Conservation (phyloP, 1,140 invertebrate genomes). For the Armadillidium nasatum region DNA sequence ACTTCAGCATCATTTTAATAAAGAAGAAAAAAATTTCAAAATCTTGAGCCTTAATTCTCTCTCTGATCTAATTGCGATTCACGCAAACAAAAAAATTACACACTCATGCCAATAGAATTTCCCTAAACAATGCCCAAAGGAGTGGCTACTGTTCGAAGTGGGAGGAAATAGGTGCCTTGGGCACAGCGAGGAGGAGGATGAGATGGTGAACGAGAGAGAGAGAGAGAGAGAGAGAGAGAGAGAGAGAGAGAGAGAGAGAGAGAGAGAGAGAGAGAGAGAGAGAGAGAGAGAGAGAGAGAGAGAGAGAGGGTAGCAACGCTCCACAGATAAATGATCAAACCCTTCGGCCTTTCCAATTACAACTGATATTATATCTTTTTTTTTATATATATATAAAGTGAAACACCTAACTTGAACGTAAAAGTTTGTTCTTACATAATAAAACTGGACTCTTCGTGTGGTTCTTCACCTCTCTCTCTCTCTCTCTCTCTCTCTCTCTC, state of each 20-base stretch:
- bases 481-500: no score
- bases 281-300: not conserved
- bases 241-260: not conserved
- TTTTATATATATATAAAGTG: conserved; percentile 1
- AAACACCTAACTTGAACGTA: not conserved
- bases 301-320: not conserved
- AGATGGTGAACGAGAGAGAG: not conserved
- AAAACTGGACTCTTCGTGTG: not conserved
- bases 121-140: not conserved
- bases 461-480: not conserved
- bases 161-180: not conserved
- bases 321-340: not conserved
- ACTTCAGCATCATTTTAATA: no score
- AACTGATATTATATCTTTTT: not conserved
- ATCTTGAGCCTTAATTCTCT: no score
- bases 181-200: no score
- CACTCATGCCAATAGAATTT: no score
- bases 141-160: not conserved
- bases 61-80: no score
- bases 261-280: not conserved
- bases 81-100: no score
- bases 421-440: no score
- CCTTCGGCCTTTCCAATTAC: not conserved
- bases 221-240: not conserved
- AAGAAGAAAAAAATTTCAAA: no score